These are phyloP conservation scores for Orestias chungarensis DNA, from an alignment of 2,797 vertebrate genomes.

Conservation along the genomic window DNA sequence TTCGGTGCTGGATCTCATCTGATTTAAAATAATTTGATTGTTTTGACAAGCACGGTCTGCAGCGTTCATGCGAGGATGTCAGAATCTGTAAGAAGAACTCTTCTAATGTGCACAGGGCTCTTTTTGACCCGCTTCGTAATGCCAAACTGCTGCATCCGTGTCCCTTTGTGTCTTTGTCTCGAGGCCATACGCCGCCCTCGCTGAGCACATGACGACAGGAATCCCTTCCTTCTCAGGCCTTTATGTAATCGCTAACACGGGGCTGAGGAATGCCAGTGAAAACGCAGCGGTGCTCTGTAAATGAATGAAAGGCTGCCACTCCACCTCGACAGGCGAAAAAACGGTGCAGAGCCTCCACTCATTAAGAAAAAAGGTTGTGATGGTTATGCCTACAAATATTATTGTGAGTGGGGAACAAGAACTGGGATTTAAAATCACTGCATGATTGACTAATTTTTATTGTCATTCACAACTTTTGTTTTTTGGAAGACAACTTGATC, in stretches of 20 bases:
- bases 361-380: not conserved
- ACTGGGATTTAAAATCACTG: not conserved
- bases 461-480: not conserved
- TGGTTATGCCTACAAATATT: not conserved
- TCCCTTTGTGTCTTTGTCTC: constrained; percentile 64
- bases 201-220: constrained; percentile 78
- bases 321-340: constrained; percentile 32
- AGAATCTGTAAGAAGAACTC: constrained; percentile 8
- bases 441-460: not conserved
- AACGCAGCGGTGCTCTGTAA: constrained; percentile 50
- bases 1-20: constrained; percentile 20
- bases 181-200: constrained; percentile 49
- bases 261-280: constrained; percentile 71
- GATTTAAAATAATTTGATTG: constrained; percentile 14
- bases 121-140: constrained; percentile 58
- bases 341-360: constrained; percentile 12
- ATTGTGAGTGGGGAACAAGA: not conserved
- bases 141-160: constrained; percentile 59
- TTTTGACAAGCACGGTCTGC: constrained; percentile 13
- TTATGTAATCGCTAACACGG: constrained; percentile 80
- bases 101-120: constrained; percentile 26
- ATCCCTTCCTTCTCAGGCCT: constrained; percentile 75
- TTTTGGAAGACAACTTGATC: not conserved
- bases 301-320: constrained; percentile 43
- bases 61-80: not conserved